These are phyloP conservation scores for Ligdia adustata DNA, from an alignment of 2,888 invertebrate genomes.

Conservation along the genomic window DNA sequence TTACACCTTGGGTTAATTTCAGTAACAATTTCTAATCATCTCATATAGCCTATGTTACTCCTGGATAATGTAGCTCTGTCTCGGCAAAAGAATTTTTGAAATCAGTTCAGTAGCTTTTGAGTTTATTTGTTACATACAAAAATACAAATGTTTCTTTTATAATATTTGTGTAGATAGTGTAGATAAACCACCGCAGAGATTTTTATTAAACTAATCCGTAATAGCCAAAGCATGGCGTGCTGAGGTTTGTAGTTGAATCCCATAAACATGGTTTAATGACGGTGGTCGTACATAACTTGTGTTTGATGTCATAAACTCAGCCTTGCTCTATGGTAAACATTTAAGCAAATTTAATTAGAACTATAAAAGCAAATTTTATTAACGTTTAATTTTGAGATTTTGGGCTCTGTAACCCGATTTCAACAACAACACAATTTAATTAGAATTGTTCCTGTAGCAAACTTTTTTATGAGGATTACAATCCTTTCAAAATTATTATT, in stretches of 20 bases:
- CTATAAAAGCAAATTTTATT: slow-evolving; percentile 2
- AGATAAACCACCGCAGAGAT: too few relatives aligned
- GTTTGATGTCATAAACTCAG: slow-evolving; percentile 2
- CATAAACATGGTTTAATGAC: neutral
- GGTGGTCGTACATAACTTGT: slow-evolving; percentile 1
- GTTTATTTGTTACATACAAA: too few relatives aligned
- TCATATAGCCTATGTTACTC: too few relatives aligned
- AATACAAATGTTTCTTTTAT: too few relatives aligned
- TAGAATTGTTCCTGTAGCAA: slow-evolving; percentile 3
- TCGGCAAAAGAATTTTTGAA: too few relatives aligned
- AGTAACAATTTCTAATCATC: too few relatives aligned
- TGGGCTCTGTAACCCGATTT: slow-evolving; percentile 2
- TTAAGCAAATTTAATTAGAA: neutral
- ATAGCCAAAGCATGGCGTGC: neutral
- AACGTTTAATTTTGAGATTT: neutral
- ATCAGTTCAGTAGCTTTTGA: too few relatives aligned
- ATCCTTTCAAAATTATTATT: too few relatives aligned
- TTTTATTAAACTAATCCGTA: too few relatives aligned
- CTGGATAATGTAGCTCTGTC: too few relatives aligned
- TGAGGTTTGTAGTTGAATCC: neutral
- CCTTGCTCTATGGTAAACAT: slow-evolving; percentile 3
- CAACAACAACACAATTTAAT: slow-evolving; percentile 4
- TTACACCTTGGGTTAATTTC: too few relatives aligned
- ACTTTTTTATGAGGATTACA: slow-evolving; percentile 6
- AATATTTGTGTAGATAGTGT: too few relatives aligned